Base-by-base conservation (phyloP, 2,113 vertebrate genomes). In the Excalfactoria chinensis region DNA sequence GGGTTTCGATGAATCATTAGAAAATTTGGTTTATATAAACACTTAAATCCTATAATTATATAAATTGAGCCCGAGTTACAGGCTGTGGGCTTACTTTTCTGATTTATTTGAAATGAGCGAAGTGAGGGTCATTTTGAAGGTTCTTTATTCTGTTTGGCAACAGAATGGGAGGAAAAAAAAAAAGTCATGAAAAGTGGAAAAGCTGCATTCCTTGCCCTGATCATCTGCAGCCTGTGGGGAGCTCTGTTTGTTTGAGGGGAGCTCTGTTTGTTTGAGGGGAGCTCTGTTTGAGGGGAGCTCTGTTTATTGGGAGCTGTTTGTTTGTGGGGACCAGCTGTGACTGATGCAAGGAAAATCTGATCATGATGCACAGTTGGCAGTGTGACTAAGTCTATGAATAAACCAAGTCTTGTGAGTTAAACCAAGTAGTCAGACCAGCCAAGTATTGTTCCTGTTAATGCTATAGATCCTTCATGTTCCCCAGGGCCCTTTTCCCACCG, bases 41-140 rank as follows among this genome's bases (percentile, higher is more conserved):
- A 80, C 85, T 93, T 81, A 97, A 97, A 97, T 95, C 94, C 91
- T 84, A 26, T 91, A 86, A 93, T 95, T 95, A 53, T 41, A 71
- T 75, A 23, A 93, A 93, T 49, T 92, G 34, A 53, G 75, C 69
- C 64, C 11, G 40, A 75, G 10, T 41, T 84, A 48, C 35, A 75
- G n/a, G 7, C n/a, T 34, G 6, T 3, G 14, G 21, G 22, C 6
- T 1, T 35, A 7, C 55, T 83, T 81, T 59, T 32, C 56, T 41
- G 46, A 25, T 85, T 44, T 76, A 13, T 60, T 92, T 68, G 32
- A 59, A 77, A 83, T 20, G 17, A 73, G 37, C 34, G 73, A 66
- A 56, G 6, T 20, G 9, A 82, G 64, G 40, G 72, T 40, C 4
- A 11, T 37, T 58, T 58, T 48, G 23, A 72, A 82, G 18, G 6